These are phyloP conservation scores for Cephus sareptanus DNA, from an alignment of 2,888 invertebrate species.

Conservation along the genomic window DNA sequence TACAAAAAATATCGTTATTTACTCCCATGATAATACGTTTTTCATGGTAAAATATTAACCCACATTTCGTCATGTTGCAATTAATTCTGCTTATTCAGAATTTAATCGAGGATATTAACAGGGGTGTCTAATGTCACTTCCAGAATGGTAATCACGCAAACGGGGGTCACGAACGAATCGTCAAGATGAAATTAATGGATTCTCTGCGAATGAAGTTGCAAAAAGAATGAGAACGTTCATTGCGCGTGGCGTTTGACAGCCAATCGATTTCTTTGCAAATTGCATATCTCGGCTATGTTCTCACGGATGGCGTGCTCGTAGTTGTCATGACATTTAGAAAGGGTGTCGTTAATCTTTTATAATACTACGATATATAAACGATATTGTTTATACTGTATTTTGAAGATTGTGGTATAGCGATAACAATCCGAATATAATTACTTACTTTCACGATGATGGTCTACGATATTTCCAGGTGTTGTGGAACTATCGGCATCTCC, in stretches of 20 bases:
- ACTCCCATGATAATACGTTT: not conserved
- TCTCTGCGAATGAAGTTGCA: not conserved
- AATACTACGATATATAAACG: not conserved
- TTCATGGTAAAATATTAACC: not conserved
- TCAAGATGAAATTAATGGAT: not conserved
- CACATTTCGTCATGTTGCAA: not conserved
- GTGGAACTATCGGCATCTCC: slow-evolving; percentile 61
- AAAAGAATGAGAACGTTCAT: not conserved
- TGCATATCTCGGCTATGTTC: not conserved
- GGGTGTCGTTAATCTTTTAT: not conserved
- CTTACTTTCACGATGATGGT: slow-evolving; percentile 57
- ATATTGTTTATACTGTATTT: not conserved
- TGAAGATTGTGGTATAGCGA: not conserved
- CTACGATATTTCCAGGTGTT: slow-evolving; percentile 47
- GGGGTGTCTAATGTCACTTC: not conserved
- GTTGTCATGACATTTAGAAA: not conserved
- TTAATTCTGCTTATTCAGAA: not conserved
- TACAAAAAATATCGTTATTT: not conserved
- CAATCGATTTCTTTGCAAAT: not conserved
- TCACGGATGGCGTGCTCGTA: not conserved
- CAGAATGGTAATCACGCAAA: not conserved
- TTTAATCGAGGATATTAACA: not conserved
- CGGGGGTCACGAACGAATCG: not conserved
- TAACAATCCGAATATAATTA: slow-evolving; percentile 13
- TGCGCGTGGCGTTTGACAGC: not conserved